phyloP scores from a whole-genome alignment of 2,113 vertebrate genomes.

The Crotalus viridis region DNA sequence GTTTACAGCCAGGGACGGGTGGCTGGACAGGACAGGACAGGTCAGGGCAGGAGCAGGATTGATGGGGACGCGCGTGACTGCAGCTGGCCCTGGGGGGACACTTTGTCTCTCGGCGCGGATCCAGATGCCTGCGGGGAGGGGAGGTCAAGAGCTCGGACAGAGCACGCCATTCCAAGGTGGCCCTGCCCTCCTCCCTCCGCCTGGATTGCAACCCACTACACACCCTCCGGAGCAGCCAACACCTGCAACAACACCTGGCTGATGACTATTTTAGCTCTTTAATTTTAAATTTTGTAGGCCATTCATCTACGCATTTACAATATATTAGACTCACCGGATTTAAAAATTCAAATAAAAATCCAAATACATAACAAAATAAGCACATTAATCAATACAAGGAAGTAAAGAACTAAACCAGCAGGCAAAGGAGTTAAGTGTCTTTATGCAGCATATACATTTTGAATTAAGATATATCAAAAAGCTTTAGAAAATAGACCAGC shows the following conservation, averaged over 20 bases:
- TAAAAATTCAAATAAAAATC: not conserved
- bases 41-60: not conserved
- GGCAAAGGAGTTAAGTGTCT: not conserved
- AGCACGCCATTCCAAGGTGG: not conserved
- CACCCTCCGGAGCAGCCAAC: too few relatives aligned
- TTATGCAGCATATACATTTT: not conserved
- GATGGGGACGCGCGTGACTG: not conserved
- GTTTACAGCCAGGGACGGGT: conserved; percentile 9
- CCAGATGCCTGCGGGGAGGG: fast-evolving
- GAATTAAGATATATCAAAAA: not conserved
- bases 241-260: not conserved
- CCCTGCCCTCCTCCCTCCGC: not conserved
- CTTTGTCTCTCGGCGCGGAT: not conserved
- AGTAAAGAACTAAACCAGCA: not conserved
- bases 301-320: not conserved
- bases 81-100: not conserved
- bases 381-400: not conserved
- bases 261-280: not conserved
- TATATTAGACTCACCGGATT: not conserved
- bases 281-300: not conserved
- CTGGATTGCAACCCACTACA: not conserved
- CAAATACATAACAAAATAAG: not conserved
- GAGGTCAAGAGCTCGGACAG: not conserved
- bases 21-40: conserved; percentile 18
- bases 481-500: not conserved